phyloP scores from a whole-genome alignment of 2,113 vertebrate genomes.

The Aphyosemion australe region DNA sequence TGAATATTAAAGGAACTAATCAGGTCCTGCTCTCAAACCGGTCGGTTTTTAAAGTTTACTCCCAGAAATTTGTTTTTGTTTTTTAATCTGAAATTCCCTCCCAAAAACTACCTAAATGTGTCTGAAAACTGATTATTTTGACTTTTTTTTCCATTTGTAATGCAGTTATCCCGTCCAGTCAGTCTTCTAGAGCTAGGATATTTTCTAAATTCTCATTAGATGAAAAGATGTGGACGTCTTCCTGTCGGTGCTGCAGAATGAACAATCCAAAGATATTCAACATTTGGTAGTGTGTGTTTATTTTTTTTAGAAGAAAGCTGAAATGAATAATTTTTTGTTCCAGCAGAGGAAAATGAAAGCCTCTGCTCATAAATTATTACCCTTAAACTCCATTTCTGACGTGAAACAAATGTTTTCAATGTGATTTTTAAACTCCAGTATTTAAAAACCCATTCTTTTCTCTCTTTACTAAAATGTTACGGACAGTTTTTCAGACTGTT shows the following conservation, averaged over 20 bases:
- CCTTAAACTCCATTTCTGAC: no score
- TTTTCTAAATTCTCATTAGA: no score
- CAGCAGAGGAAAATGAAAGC: no score
- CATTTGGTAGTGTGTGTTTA: neutral
- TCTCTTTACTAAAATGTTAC: neutral
- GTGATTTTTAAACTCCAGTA: neutral
- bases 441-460: neutral
- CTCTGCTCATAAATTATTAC: no score
- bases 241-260: slow-evolving; percentile 8
- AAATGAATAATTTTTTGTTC: no score
- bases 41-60: neutral
- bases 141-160: neutral
- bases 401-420: no score
- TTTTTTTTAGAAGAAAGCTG: neutral
- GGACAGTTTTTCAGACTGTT: slow-evolving; percentile 26
- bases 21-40: neutral
- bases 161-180: neutral
- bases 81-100: neutral
- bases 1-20: neutral
- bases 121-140: neutral
- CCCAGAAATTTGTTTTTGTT: neutral
- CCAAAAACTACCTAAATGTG: neutral
- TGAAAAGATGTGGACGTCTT: slow-evolving; percentile 19
- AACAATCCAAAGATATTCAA: slow-evolving; percentile 12
- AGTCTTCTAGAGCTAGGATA: no score